Evolutionary conservation across 2,113 vertebrate species (phyloP).

Genomic region (Calyptommatus sinebrachiatus): DNA sequence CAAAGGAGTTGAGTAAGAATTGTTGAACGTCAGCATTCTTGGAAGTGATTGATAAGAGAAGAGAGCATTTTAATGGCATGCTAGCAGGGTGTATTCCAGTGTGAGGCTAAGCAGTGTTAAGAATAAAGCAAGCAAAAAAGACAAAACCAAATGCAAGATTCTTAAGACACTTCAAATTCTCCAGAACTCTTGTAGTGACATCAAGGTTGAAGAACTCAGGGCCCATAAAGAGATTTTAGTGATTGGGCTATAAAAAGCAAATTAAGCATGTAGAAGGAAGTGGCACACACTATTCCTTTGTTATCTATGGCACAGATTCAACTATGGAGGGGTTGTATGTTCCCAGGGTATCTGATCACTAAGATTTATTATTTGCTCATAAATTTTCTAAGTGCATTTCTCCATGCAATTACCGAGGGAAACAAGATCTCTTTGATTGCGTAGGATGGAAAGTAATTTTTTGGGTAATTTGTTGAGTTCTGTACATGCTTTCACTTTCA

Average conservation of each 20-base stretch:
- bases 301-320: conserved; percentile 51
- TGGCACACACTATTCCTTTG: conserved; percentile 49
- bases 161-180: not conserved
- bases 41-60: conserved; percentile 61
- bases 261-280: conserved; percentile 44
- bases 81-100: conserved; percentile 35
- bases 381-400: conserved; percentile 16
- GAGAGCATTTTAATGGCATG: conserved; percentile 46
- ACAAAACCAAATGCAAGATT: conserved; percentile 32
- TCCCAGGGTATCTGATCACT: conserved; percentile 52
- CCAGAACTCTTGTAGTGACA: conserved; percentile 41
- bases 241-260: conserved; percentile 60
- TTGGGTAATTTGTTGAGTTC: not conserved
- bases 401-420: conserved; percentile 3
- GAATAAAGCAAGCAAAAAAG: conserved; percentile 8
- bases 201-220: conserved; percentile 66
- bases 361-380: conserved; percentile 32
- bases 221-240: conserved; percentile 60
- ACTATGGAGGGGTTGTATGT: conserved; percentile 43
- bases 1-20: conserved; percentile 48
- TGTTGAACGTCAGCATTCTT: conserved; percentile 65
- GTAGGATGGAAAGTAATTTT: not conserved
- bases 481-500: not conserved
- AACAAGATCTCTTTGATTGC: not conserved
- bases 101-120: conserved; percentile 38